Evolutionary conservation across 1,140 invertebrate genomes (phyloP).

Genomic region (Heliothis virescens): DNA sequence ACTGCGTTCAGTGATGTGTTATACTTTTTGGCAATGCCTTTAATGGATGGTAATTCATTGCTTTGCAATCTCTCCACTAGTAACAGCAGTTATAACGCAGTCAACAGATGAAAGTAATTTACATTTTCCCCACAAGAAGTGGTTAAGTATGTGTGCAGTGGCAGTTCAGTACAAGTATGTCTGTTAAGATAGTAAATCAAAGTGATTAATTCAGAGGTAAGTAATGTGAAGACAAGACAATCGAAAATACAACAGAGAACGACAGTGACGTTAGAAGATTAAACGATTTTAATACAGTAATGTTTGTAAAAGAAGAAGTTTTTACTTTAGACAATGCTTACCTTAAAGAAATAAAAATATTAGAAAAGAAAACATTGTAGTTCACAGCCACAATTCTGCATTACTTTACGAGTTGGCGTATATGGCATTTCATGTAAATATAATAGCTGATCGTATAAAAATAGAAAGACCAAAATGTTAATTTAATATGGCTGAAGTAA

Average conservation of each 20-base stretch:
- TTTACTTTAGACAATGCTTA: conserved; percentile 38
- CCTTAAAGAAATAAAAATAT: conserved; percentile 6
- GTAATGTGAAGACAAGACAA: conserved; percentile 42
- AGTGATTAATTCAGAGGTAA: conserved; percentile 31
- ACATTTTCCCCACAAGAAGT: conserved; percentile 35
- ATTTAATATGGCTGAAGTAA: conserved; percentile 35
- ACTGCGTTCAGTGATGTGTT: neutral
- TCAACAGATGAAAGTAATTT: conserved; percentile 34
- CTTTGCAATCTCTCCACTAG: neutral
- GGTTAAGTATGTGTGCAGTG: conserved; percentile 38
- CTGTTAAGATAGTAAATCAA: conserved; percentile 16
- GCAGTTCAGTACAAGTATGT: conserved; percentile 32
- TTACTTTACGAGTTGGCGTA: conserved; percentile 5
- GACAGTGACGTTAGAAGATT: conserved; percentile 43
- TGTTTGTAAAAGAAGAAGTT: conserved; percentile 8
- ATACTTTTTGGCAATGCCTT: too few relatives aligned
- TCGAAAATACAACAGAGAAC: conserved; percentile 48
- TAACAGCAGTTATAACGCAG: neutral
- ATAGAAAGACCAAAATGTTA: conserved; percentile 26
- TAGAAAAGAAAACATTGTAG: conserved; percentile 1
- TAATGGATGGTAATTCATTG: neutral
- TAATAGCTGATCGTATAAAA: conserved; percentile 32
- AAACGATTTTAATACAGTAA: conserved; percentile 29
- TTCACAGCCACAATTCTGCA: conserved; percentile 12
- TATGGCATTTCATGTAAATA: conserved; percentile 32